phyloP scores from a whole-genome alignment of 2,797 vertebrate genomes.

The Pterois miles region DNA sequence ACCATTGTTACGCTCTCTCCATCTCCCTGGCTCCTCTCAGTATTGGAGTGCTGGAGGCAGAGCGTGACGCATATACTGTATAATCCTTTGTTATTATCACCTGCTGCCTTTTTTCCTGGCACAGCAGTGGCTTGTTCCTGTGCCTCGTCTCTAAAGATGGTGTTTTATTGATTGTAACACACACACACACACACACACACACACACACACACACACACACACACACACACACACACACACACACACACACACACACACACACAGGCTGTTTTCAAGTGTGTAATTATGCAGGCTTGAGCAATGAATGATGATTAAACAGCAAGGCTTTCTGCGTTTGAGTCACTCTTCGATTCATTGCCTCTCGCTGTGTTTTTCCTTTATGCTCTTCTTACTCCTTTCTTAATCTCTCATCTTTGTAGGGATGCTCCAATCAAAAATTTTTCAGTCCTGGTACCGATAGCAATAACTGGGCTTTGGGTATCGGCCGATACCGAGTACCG shows the following conservation, averaged over 20 bases:
- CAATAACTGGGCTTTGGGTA: too few species aligned
- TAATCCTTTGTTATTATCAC: conserved; percentile 42
- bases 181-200: not conserved
- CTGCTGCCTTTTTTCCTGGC: conserved; percentile 35
- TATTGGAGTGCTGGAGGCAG: not conserved
- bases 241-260: conserved; percentile 8
- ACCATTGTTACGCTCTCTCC: not conserved
- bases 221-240: conserved; percentile 5
- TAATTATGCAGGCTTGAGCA: conserved; percentile 23
- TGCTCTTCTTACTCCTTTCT: not conserved
- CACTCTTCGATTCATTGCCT: not conserved
- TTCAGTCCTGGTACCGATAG: too few species aligned
- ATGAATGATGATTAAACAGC: conserved; percentile 11
- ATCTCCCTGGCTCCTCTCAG: not conserved
- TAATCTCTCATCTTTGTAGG: not conserved
- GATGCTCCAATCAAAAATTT: too few species aligned
- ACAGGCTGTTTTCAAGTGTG: conserved; percentile 9
- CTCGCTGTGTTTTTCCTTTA: not conserved
- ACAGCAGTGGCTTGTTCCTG: conserved; percentile 12
- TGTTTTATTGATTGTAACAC: conserved; percentile 27
- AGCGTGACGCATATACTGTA: conserved; percentile 10
- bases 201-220: conserved; percentile 24
- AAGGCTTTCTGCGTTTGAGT: conserved; percentile 3
- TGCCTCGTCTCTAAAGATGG: not conserved
- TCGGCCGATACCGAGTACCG: too few species aligned